Evolutionary conservation across 2,797 vertebrate genomes (phyloP).

Genomic region (Bovichtus variegatus): DNA sequence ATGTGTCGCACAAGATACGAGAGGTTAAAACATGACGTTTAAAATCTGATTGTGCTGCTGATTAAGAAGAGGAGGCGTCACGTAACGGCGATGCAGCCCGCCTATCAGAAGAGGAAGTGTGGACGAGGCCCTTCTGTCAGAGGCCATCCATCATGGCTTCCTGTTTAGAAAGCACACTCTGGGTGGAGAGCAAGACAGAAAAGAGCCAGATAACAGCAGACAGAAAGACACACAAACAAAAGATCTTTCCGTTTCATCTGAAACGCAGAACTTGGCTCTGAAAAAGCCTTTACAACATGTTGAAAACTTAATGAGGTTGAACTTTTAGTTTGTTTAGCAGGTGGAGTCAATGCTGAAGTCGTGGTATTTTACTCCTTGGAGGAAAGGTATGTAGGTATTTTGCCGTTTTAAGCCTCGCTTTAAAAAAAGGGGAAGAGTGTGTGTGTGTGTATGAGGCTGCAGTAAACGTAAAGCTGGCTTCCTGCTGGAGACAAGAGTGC

Average conservation of each 20-base stretch:
- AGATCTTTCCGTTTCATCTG: not conserved
- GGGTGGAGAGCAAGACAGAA: slow-evolving; percentile 57
- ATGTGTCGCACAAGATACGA: not conserved
- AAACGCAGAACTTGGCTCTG: not conserved
- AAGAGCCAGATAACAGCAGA: slow-evolving; percentile 41
- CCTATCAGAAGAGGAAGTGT: slow-evolving; percentile 68
- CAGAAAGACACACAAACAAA: slow-evolving; percentile 18
- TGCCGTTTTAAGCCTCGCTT: slow-evolving; percentile 10
- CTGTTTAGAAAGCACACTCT: slow-evolving; percentile 71
- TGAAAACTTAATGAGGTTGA: no score
- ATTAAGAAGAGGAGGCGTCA: slow-evolving; percentile 22
- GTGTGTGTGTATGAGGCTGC: slow-evolving; percentile 34
- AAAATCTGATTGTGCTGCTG: slow-evolving; percentile 20
- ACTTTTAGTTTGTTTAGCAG: not conserved
- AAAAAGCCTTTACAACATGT: not conserved
- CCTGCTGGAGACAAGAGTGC: slow-evolving; percentile 78
- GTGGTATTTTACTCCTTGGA: not conserved
- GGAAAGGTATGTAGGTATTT: not conserved
- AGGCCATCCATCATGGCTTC: slow-evolving; percentile 78
- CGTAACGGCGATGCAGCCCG: slow-evolving; percentile 29
- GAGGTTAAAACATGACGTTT: not conserved
- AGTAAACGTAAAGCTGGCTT: slow-evolving; percentile 76
- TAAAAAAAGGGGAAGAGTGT: slow-evolving; percentile 10
- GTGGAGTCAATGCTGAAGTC: not conserved
- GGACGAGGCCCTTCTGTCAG: slow-evolving; percentile 68